Conservation (phyloP, 2,888 invertebrate species). For the Diarsia rubi region DNA sequence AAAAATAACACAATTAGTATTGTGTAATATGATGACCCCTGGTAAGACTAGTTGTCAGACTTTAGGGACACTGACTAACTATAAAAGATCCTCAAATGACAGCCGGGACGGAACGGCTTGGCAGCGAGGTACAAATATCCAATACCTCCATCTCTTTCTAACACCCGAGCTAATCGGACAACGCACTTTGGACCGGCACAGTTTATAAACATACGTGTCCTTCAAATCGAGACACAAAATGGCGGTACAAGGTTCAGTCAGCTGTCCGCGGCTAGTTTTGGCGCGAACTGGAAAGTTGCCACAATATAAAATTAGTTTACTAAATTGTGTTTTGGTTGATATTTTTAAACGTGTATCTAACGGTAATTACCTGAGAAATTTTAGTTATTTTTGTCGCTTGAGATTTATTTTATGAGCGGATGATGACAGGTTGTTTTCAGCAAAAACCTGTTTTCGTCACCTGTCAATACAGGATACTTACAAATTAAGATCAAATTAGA, state of each 20-base stretch:
- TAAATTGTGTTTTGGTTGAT: constrained; percentile 7
- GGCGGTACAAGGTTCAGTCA: constrained; percentile 47
- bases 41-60: too few relatives aligned
- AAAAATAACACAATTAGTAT: too few relatives aligned
- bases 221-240: constrained; percentile 48
- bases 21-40: too few relatives aligned
- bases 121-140: neutral
- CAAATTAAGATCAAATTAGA: neutral
- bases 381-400: neutral
- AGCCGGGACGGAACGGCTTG: too few relatives aligned
- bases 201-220: constrained; percentile 63
- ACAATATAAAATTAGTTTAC: constrained; percentile 15
- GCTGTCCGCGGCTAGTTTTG: constrained; percentile 42
- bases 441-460: neutral
- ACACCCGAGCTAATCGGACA: constrained; percentile 34
- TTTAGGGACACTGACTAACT: too few relatives aligned
- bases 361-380: constrained; percentile 6
- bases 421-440: too few relatives aligned
- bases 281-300: constrained; percentile 52
- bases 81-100: too few relatives aligned
- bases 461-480: too few relatives aligned
- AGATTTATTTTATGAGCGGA: too few relatives aligned
- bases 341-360: constrained; percentile 23
- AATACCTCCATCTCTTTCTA: constrained; percentile 24
- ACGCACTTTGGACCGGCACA: constrained; percentile 49